These are phyloP conservation scores for Cettia cetti DNA, from an alignment of 2,113 vertebrate genomes.

Conservation along the genomic window DNA sequence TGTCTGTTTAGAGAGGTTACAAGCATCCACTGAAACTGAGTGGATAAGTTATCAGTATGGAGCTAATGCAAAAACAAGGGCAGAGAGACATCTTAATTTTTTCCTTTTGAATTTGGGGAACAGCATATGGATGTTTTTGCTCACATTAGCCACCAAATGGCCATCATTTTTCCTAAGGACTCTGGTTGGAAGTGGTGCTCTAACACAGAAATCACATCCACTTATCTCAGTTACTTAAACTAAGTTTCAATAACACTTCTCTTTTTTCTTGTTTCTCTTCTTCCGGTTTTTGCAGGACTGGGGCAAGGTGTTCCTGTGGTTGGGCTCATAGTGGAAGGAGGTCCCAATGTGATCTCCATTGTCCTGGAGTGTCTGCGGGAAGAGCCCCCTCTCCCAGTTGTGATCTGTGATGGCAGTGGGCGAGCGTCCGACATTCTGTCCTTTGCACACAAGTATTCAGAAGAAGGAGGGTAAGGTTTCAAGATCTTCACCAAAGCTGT, in stretches of 20 bases:
- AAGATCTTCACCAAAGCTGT: background rate
- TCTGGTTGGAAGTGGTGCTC: background rate
- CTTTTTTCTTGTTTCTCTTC: slow-evolving; percentile 3
- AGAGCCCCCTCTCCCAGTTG: slow-evolving; percentile 94
- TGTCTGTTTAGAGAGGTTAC: background rate
- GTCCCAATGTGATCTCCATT: slow-evolving; percentile 93
- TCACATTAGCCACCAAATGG: background rate
- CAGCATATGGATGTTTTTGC: background rate
- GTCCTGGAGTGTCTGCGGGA: slow-evolving; percentile 91
- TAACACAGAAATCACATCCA: background rate
- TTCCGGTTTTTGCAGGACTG: slow-evolving; percentile 76
- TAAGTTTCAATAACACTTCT: background rate
- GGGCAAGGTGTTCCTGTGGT: slow-evolving; percentile 96
- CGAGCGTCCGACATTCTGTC: slow-evolving; percentile 93
- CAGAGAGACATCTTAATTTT: background rate
- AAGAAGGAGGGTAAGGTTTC: slow-evolving; percentile 87
- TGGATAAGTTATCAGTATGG: background rate
- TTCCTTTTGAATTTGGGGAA: background rate
- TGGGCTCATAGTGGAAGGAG: slow-evolving; percentile 93
- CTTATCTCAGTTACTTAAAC: background rate
- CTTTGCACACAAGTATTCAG: slow-evolving; percentile 94
- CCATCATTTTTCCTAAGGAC: background rate
- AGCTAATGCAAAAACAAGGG: background rate
- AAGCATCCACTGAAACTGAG: background rate
- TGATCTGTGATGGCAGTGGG: slow-evolving; percentile 95